A percentile compares a stretch with the other conserved stretches of the same genome.
Evolutionary conservation across 2,113 vertebrate species (phyloP).

Genomic region (Oncorhynchus masou): DNA sequence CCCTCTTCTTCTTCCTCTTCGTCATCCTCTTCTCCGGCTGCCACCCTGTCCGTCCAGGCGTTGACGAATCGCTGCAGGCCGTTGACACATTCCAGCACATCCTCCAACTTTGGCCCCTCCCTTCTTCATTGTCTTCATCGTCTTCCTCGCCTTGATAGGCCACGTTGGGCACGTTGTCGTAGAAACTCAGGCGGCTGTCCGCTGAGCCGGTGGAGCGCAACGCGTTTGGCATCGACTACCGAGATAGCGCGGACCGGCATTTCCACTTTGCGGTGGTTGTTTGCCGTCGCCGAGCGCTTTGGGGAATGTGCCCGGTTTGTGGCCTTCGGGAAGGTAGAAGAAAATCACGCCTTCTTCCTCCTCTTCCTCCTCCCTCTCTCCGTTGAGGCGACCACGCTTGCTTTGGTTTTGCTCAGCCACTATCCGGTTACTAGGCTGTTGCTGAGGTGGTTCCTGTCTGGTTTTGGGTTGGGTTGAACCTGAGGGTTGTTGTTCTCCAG

Average conservation of each 20-base stretch:
- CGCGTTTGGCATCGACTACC: constrained; percentile 70
- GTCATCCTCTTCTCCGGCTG: constrained; percentile 71
- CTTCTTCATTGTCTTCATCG: constrained; percentile 84
- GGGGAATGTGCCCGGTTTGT: constrained; percentile 97
- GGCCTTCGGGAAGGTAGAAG: constrained; percentile 93
- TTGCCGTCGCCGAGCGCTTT: constrained; percentile 89
- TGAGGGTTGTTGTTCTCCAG: constrained; percentile 31
- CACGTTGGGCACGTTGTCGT: constrained; percentile 88
- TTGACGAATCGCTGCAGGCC: constrained; percentile 90
- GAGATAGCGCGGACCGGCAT: constrained; percentile 58
- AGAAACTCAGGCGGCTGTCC: constrained; percentile 92
- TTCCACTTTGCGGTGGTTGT: constrained; percentile 29
- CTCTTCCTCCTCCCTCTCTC: constrained; percentile 48
- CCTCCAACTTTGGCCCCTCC: constrained; percentile 86
- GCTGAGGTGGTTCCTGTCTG: constrained; percentile 37
- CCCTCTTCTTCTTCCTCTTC: constrained; percentile 82
- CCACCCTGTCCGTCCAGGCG: constrained; percentile 89
- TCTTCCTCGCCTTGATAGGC: constrained; percentile 67
- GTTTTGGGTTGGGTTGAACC: constrained; percentile 4
- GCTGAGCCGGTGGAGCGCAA: constrained; percentile 82
- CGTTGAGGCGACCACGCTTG: constrained; percentile 34
- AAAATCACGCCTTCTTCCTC: constrained; percentile 72
- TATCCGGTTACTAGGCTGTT: constrained; percentile 50
- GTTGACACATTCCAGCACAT: constrained; percentile 87
- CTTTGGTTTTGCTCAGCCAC: constrained; percentile 81